These are phyloP conservation scores for Rotaria macrura DNA, from an alignment of 2,888 invertebrate species.

Conservation along the genomic window DNA sequence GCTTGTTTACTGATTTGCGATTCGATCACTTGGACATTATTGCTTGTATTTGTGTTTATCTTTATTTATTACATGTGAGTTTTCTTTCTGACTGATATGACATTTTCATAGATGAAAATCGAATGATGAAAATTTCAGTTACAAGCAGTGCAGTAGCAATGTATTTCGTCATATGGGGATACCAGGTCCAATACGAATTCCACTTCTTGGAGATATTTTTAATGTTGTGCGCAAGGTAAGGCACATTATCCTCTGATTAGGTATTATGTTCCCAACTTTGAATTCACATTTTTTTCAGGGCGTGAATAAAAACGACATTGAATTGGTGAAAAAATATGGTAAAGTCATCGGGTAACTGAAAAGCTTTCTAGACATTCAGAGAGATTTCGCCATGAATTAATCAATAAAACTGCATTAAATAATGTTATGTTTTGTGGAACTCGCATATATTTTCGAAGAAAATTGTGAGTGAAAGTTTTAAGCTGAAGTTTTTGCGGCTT, in stretches of 20 bases:
- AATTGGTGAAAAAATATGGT: not conserved
- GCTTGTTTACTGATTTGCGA: not conserved
- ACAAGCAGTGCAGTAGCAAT: not conserved
- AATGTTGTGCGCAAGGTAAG: not conserved
- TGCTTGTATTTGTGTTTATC: not conserved
- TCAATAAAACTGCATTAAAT: no score
- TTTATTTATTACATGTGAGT: conserved; percentile 1
- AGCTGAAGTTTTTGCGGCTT: no score
- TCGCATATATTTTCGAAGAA: no score
- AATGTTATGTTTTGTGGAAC: no score
- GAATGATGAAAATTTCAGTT: not conserved
- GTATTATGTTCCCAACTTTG: no score
- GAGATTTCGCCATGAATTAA: no score
- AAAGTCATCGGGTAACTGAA: not conserved
- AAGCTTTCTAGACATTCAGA: not conserved
- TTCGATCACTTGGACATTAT: not conserved
- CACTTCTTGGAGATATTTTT: not conserved
- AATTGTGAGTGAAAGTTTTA: no score
- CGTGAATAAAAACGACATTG: not conserved
- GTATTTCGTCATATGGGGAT: not conserved
- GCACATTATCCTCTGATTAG: no score
- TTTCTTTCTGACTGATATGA: not conserved
- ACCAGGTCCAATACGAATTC: not conserved
- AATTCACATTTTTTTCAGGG: not conserved
- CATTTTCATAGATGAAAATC: not conserved